These are phyloP conservation scores for Tenualosa thibaudeaui DNA, from an alignment of 2,797 vertebrate species.

Conservation along the genomic window DNA sequence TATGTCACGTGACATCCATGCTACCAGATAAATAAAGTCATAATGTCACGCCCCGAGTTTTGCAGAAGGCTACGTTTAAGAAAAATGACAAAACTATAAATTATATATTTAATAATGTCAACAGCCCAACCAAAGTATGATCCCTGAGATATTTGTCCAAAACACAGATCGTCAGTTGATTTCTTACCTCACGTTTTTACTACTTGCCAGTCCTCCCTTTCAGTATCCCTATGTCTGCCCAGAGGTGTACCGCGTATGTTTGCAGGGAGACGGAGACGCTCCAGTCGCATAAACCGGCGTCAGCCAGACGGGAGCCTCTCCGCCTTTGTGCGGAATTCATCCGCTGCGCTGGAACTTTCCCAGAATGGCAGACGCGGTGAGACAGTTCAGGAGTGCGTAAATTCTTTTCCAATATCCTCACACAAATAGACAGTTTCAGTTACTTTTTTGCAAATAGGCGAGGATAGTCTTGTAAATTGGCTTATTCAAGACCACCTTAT, in stretches of 20 bases:
- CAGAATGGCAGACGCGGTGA: constrained; percentile 60
- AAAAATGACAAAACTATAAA: no score
- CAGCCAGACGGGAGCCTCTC: constrained; percentile 84
- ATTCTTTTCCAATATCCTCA: constrained; percentile 2
- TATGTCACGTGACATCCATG: background rate
- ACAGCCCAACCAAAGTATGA: no score
- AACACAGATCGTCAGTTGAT: background rate
- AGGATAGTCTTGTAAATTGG: background rate
- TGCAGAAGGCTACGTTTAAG: background rate
- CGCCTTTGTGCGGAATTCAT: constrained; percentile 76
- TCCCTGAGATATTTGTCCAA: no score
- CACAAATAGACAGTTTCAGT: background rate
- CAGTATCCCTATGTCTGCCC: constrained; percentile 25
- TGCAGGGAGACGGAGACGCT: constrained; percentile 54
- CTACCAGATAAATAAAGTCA: background rate
- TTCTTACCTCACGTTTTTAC: constrained; percentile 39
- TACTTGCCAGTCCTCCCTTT: background rate
- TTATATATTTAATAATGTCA: no score
- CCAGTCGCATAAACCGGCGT: constrained; percentile 76
- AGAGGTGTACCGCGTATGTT: constrained; percentile 54
- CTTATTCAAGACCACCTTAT: background rate
- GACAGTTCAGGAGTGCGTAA: background rate
- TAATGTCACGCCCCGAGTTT: background rate
- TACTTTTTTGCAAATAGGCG: background rate
- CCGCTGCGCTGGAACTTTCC: constrained; percentile 74